A percentile compares a stretch with the other conserved stretches of the same genome.
Conservation (phyloP, 2,797 vertebrate species). For the Halcyon chelicuti region DNA sequence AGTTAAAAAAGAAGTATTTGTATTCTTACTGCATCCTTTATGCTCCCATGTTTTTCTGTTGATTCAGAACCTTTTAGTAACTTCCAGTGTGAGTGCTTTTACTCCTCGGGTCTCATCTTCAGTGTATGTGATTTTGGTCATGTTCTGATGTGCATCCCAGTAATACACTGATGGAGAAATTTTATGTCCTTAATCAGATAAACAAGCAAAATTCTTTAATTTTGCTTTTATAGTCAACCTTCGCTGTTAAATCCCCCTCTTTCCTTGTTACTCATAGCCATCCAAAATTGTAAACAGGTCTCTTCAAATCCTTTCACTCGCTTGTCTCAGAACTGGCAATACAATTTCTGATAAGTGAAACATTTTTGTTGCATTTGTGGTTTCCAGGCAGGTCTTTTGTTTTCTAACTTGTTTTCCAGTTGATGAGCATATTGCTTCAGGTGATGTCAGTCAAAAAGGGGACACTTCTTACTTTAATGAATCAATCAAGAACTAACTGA, state of each 20-base stretch:
- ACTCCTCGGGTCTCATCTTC: neutral
- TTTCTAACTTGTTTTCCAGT: neutral
- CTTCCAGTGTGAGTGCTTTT: neutral
- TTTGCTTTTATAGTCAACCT: neutral
- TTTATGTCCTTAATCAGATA: neutral
- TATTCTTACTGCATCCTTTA: neutral
- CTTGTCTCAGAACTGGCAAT: neutral
- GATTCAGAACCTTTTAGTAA: neutral
- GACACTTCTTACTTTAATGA: slow-evolving; percentile 6
- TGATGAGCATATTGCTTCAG: neutral
- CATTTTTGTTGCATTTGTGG: neutral
- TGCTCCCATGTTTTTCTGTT: neutral
- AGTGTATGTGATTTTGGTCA: neutral
- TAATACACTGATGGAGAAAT: neutral
- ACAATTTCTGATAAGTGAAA: neutral
- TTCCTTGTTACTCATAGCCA: neutral
- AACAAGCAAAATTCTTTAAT: neutral
- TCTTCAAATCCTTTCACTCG: neutral
- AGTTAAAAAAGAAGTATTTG: neutral
- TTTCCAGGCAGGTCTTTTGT: neutral
- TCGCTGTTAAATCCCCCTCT: neutral
- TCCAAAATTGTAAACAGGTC: neutral
- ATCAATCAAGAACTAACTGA: neutral
- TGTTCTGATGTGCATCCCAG: neutral
- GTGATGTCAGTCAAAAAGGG: neutral